These are phyloP conservation scores for Rhagophthalmus giganteus DNA, from an alignment of 2,888 invertebrate species.

Conservation along the genomic window DNA sequence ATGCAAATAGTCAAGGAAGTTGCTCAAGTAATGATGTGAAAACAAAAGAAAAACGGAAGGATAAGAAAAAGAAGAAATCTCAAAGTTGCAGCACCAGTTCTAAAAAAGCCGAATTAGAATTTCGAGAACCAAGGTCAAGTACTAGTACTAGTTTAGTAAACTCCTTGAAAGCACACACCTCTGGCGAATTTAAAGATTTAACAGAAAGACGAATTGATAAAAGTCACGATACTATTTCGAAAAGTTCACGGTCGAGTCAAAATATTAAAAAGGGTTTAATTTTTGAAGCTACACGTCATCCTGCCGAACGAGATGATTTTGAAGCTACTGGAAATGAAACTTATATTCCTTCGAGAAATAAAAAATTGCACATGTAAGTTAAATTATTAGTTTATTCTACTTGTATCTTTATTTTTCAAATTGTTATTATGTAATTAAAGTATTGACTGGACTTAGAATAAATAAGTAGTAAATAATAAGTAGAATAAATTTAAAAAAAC, in stretches of 20 bases:
- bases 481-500: too few relatives aligned
- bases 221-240: constrained; percentile 19
- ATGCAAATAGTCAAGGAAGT: constrained; percentile 86
- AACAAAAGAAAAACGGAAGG: constrained; percentile 68
- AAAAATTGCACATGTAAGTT: constrained; percentile 42
- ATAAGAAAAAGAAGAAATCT: constrained; percentile 66
- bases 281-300: constrained; percentile 71
- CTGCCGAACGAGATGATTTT: constrained; percentile 74
- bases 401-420: neutral
- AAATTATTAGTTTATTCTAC: constrained; percentile 3
- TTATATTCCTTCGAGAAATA: constrained; percentile 53
- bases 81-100: constrained; percentile 25
- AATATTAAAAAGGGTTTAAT: constrained; percentile 61
- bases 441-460: too few relatives aligned
- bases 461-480: too few relatives aligned
- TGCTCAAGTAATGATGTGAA: constrained; percentile 86
- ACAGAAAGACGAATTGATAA: constrained; percentile 31
- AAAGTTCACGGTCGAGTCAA: constrained; percentile 24
- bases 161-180: constrained; percentile 20
- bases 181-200: constrained; percentile 28
- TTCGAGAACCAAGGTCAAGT: constrained; percentile 23
- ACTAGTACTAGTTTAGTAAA: constrained; percentile 21
- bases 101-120: constrained; percentile 26
- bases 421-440: too few relatives aligned
- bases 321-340: constrained; percentile 70